Conservation (phyloP, 1,140 invertebrate species). For the Campoletis sonorensis region DNA sequence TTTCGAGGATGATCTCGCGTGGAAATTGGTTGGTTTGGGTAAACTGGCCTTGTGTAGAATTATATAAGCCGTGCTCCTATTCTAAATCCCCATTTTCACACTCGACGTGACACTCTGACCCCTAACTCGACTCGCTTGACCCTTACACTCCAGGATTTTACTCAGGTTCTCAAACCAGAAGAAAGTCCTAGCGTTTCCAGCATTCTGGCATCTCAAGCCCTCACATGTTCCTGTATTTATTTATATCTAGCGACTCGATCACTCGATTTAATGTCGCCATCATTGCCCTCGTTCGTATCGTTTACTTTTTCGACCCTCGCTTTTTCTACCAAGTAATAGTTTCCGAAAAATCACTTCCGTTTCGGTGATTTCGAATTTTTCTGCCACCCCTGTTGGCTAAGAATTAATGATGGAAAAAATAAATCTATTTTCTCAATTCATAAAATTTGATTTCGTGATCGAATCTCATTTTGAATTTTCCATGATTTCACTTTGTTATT, state of each 20-base stretch:
- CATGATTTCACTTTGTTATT: too few relatives aligned
- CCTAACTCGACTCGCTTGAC: conserved; percentile 38
- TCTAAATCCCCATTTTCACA: conserved; percentile 66
- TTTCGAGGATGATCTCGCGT: conserved; percentile 29
- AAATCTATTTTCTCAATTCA: not conserved
- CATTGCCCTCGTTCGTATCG: conserved; percentile 7
- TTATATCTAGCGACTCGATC: not conserved
- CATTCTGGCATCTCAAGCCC: not conserved
- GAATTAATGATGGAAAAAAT: conserved; percentile 30
- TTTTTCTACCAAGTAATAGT: conserved; percentile 19
- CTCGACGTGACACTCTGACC: conserved; percentile 66
- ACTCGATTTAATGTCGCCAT: conserved; percentile 20
- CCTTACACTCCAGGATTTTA: conserved; percentile 34
- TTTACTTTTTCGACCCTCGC: not conserved
- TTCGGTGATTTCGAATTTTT: conserved; percentile 31
- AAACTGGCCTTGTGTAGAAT: not conserved
- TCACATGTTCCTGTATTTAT: not conserved
- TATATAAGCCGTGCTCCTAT: not conserved
- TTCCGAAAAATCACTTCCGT: conserved; percentile 45
- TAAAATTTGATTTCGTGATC: too few relatives aligned
- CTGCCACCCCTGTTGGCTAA: not conserved
- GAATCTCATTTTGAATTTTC: too few relatives aligned
- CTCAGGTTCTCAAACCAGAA: conserved; percentile 34
- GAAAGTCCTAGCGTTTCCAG: conserved; percentile 42
- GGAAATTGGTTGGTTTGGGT: not conserved